Conservation (phyloP, 1,140 invertebrate species). For the Panonychus citri region DNA sequence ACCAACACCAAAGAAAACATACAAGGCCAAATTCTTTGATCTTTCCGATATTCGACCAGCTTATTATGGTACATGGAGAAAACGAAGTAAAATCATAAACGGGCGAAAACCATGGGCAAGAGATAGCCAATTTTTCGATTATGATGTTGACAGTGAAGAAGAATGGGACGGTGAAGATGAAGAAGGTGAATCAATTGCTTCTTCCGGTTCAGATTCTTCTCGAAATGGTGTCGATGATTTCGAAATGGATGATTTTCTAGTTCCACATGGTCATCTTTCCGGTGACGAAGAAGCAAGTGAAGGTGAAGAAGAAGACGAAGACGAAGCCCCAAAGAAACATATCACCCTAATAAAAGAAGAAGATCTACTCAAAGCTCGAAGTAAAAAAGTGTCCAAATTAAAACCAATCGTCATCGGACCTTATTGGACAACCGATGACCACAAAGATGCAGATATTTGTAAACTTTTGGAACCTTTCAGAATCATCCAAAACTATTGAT, state of each 20-base stretch:
- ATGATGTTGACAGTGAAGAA: constrained; percentile 1
- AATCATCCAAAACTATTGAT: too few species aligned
- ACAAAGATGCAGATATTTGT: background rate
- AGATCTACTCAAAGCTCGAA: background rate
- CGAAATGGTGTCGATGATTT: background rate
- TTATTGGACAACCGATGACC: background rate
- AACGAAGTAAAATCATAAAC: background rate
- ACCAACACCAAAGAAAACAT: background rate
- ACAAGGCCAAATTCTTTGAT: background rate
- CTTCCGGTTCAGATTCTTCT: background rate
- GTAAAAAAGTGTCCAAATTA: background rate
- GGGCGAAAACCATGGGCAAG: background rate
- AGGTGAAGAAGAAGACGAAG: background rate
- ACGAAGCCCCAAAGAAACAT: background rate
- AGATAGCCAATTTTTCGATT: background rate
- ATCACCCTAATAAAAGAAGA: background rate
- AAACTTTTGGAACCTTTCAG: too few species aligned
- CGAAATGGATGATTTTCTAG: constrained; percentile 2
- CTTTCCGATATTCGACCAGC: background rate
- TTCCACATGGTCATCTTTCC: background rate
- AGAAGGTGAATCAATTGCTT: background rate
- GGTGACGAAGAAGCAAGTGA: background rate
- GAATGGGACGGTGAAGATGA: constrained; percentile 2
- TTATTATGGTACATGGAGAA: background rate
- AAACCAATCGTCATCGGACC: background rate